Evolutionary conservation across 2,113 vertebrate genomes (phyloP), one percentile per base, ranked within the genome.

Genomic region (Chrysochloris asiatica): DNA sequence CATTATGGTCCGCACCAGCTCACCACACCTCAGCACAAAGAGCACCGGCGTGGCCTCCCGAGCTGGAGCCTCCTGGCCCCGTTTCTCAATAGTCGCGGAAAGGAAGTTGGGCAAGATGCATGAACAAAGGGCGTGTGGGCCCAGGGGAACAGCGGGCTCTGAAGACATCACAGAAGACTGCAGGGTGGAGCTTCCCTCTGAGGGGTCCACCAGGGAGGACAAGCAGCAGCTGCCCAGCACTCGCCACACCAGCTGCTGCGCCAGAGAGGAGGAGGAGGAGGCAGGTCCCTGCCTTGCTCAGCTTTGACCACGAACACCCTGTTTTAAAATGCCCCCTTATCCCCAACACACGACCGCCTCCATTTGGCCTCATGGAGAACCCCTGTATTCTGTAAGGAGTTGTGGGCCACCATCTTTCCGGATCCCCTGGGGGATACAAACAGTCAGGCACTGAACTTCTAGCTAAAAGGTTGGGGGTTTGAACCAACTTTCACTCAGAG

Each of bases 91-190:
- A 63, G 28, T 7, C 48, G 26, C n/a, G 0, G 83, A 84, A 81
- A 84, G 93, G 90, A 92, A 94, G 56, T 92, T 69, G 50, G 85
- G 89, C 85, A 94, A 92, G 1, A 3, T 65, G 72, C 8, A 12
- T 16, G n/a, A 52, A 19, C 63, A 22, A 3, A 17, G 22, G 33
- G 63, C 33, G 16, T 4, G n/a, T 33, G 16, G 9, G 33, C 21
- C 28, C 67, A 41, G 13, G 14, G 3, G 33, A 14, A n/a, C n/a
- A n/a, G 26, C 24, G 38, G 36, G n/a, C 1, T 54, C 47, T 30
- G 1, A 26, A 41, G 88, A 45, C 33, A 24, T 67, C 80, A 54
- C n/a, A 0, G 24, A 72, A 72, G 33, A 4, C 9, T 2, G 47
- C 61, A 28, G n/a, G n/a, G n/a, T n/a, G n/a, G n/a, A n/a, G n/a